Evolutionary conservation across 92 coral and sea anemone species (phyloP), one percentile per base, ranked within the genome.

Genomic region (Ricordea florida): DNA sequence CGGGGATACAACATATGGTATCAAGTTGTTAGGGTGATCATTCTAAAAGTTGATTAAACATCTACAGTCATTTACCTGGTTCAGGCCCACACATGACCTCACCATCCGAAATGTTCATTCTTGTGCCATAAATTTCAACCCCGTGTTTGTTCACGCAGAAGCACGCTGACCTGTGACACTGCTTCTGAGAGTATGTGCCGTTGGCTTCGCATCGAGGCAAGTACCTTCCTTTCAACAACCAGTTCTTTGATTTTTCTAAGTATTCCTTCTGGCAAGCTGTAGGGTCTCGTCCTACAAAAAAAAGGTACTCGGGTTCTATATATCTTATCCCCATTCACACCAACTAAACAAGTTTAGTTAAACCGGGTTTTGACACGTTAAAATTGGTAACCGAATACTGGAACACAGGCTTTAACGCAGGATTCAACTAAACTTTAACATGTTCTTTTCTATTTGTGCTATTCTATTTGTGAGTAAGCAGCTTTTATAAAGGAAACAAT

Each of bases 101-200:
- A 10, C 96, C 96, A 15, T 48, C 60, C 0, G 92, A 72, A 9
- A 74, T 44, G 17, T 67, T 58, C 37, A 76, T 84, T 40, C 80
- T 64, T 8, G 85, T 78, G 27, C 79, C 67, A 47, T 81, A 70
- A 57, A 84, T 58, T 44, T 85, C 81, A 17, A 93, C 74, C 11
- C 96, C 98, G 53, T 78, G 42, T 15, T 82, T 69, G 57, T 82
- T 90, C 27, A 90, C 92, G 41, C 98, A 93, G 87, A 65, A 93
- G 57, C 98, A 89, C 49, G 67, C 57, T 6, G 74, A 25, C 20
- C 50, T 58, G 76, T 82, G 32, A 26, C 98, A 93, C 78, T 93
- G 98, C 37, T 73, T 64, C 5, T 55, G 66, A 0, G 82, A 67
- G 72, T 89, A 93, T 66, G 59, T 57, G n/a, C 98, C 98, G 55